phyloP scores from a whole-genome alignment of 2,797 vertebrate genomes.

The Ispidina picta region DNA sequence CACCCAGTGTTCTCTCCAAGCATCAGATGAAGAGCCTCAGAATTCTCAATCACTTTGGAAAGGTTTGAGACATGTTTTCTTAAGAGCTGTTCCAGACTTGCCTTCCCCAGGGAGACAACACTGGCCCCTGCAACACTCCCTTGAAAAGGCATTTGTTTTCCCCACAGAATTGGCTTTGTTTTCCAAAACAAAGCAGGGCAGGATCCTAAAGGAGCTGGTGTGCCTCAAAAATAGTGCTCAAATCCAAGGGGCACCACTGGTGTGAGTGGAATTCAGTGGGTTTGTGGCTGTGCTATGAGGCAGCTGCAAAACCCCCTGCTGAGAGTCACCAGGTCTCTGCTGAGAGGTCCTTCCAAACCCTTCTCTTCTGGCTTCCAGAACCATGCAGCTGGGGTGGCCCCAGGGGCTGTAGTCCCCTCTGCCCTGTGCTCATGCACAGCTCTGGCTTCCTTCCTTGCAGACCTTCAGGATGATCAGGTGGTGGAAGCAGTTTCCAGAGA shows the following conservation, averaged over 20 bases:
- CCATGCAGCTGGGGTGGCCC: neutral
- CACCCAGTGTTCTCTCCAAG: neutral
- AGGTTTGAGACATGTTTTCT: neutral
- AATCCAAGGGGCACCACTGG: neutral
- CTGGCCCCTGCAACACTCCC: neutral
- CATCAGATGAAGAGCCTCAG: neutral
- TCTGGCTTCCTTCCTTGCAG: conserved; percentile 73
- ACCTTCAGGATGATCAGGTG: conserved; percentile 90
- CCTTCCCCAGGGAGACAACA: neutral
- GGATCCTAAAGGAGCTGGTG: neutral
- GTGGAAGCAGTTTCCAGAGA: conserved; percentile 83
- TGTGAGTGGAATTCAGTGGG: neutral
- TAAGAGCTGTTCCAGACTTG: neutral
- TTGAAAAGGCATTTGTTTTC: neutral
- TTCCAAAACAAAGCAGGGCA: no score
- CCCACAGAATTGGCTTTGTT: neutral
- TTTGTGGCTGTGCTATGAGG: neutral
- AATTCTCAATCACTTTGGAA: neutral
- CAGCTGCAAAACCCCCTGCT: neutral
- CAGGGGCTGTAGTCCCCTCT: neutral
- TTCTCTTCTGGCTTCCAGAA: neutral
- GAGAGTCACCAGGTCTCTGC: neutral
- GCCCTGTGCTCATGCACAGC: neutral
- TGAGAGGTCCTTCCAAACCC: neutral
- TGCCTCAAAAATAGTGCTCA: neutral